Percentiles rank a stretch among this genome's conserved stretches.
Conservation (phyloP, 2,888 invertebrate species). For the Drosophila affinis region DNA sequence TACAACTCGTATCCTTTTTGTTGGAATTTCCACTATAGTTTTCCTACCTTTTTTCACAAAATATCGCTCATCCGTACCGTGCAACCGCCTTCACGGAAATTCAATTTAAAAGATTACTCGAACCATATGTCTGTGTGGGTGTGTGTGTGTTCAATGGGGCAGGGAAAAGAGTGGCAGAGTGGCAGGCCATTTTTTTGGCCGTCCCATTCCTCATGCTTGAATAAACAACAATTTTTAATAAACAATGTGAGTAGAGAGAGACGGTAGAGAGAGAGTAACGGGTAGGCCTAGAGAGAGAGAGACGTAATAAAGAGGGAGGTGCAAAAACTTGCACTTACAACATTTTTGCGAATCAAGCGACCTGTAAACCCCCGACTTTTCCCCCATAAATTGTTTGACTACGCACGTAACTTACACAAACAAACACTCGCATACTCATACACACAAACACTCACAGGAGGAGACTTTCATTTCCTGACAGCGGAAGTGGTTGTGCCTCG, state of each 20-base stretch:
- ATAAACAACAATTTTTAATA: conserved; percentile 35
- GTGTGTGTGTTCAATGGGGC: neutral
- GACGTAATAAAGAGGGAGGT: neutral
- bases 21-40: neutral
- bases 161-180: neutral
- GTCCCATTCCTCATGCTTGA: conserved; percentile 16
- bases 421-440: conserved; percentile 12
- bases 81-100: conserved; percentile 13
- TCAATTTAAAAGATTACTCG: conserved; percentile 5
- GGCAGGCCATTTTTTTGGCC: conserved; percentile 10
- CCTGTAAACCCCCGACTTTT: neutral
- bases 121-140: conserved; percentile 1
- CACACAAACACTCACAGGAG: conserved; percentile 14
- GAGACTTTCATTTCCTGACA: conserved; percentile 52
- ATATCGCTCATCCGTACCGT: conserved; percentile 8
- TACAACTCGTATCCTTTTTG: neutral
- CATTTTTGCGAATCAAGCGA: neutral
- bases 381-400: conserved; percentile 29
- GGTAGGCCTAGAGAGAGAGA: neutral
- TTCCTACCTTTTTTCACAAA: neutral
- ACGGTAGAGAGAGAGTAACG: neutral
- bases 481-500: conserved; percentile 27
- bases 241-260: conserved; percentile 13
- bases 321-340: conserved; percentile 11
- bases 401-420: conserved; percentile 42